Base-by-base conservation (phyloP, 2,888 invertebrate genomes). In the Caenorhabditis sinica region DNA sequence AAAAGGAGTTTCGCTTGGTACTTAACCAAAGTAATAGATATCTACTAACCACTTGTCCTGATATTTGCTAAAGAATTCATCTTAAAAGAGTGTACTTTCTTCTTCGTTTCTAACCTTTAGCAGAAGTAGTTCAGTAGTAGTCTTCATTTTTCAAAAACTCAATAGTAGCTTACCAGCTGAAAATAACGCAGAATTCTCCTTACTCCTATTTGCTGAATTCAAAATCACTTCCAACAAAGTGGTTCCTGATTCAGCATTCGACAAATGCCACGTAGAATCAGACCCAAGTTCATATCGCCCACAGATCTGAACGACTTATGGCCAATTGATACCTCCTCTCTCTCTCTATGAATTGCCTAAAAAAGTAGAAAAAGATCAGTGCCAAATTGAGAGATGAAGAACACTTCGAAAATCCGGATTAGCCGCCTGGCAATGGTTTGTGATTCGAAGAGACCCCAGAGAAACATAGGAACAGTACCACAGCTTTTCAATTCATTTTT, bases 351-450 rank as follows among this genome's bases (percentile, higher is more conserved):
- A 8, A 53, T 30, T 51, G 51, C 25, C 6, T 49, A 23, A 43
- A 71, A 58, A 45, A 30, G 25, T 43, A 8, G 45, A 40, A 72
- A 63, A 43, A 74, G 74, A 74, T 74, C 65, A 74, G 74, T 65
- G 65, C 53, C 74, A 53, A 74, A 71, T 17, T 53, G 61, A 61
- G 30, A 51, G 65, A 75, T 40, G 40, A 40, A 43, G 60, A 72
- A 72, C 60, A 60, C 60, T 60, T 65, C 56, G 51, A 51, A 79
- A 72, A 79, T 79, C 79, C 79, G 79, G 79, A 71, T 79, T 72
- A 79, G 65, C 71, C 63, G 25, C 33, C 45, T 15, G 15, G 17
- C 53, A 56, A 6, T 30, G 68, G 58, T 68, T 23, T 58, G 56
- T 76, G 30, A 53, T 36, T 20, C 4, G 36, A 60, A 56, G 45